Evolutionary conservation across 2,888 invertebrate species (phyloP).

Genomic region (Coelinius sp.): DNA sequence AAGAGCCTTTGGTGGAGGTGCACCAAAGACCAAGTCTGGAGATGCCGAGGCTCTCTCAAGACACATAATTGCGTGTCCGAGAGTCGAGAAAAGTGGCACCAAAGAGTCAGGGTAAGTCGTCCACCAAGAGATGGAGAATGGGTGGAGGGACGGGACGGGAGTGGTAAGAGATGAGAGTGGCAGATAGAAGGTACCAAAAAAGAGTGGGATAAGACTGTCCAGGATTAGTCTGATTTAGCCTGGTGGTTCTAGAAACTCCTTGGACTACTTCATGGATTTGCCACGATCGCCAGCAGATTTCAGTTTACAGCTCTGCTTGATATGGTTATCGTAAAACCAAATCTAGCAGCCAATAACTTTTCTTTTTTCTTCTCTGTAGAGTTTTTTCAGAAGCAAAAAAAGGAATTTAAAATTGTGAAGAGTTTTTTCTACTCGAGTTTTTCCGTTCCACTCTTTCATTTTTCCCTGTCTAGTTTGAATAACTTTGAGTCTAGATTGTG

Average conservation of each 20-base stretch:
- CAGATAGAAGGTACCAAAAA: constrained; percentile 36
- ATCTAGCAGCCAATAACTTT: constrained; percentile 20
- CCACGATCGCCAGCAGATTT: constrained; percentile 34
- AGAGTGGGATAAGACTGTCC: constrained; percentile 37
- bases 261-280: constrained; percentile 39
- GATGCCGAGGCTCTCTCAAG: constrained; percentile 23
- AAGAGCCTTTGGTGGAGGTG: neutral
- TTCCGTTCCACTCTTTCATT: neutral
- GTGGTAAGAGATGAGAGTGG: constrained; percentile 32
- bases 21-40: neutral
- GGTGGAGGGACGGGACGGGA: neutral
- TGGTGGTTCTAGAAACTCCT: constrained; percentile 19
- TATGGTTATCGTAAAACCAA: neutral
- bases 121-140: neutral
- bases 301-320: neutral
- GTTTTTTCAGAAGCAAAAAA: neutral
- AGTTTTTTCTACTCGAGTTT: neutral
- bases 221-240: constrained; percentile 48
- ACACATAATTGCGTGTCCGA: constrained; percentile 55
- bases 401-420: neutral
- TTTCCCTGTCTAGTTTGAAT: neutral
- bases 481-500: neutral
- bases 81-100: constrained; percentile 29
- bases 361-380: neutral
- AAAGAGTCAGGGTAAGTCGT: constrained; percentile 26